Conservation (phyloP, 1,140 invertebrate species). For the Platyscapa corneri region DNA sequence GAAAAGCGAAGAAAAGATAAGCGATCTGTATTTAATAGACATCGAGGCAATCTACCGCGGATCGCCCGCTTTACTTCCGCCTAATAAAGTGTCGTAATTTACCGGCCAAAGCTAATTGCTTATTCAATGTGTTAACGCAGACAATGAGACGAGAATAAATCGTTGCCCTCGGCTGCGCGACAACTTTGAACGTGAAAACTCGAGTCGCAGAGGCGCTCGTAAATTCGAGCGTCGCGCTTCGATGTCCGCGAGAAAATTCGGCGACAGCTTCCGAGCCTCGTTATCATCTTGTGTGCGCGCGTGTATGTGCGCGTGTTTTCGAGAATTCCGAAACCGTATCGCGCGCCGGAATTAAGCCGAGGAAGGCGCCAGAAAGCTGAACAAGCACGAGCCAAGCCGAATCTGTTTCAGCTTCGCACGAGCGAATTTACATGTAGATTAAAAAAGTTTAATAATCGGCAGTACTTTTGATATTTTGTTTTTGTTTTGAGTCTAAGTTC, state of each 20-base stretch:
- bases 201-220: neutral
- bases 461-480: neutral
- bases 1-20: neutral
- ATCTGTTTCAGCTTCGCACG: neutral
- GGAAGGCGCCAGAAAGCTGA: too few relatives aligned
- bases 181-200: neutral
- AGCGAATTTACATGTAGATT: neutral
- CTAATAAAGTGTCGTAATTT: too few relatives aligned
- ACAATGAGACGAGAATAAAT: too few relatives aligned
- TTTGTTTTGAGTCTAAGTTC: neutral
- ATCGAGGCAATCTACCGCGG: neutral
- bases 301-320: too few relatives aligned
- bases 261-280: neutral
- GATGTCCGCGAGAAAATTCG: neutral
- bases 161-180: too few relatives aligned
- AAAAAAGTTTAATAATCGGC: neutral
- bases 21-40: neutral
- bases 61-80: too few relatives aligned
- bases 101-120: too few relatives aligned
- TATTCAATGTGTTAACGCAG: too few relatives aligned
- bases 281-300: too few relatives aligned
- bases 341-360: too few relatives aligned
- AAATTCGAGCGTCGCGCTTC: neutral
- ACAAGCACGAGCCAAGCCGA: too few relatives aligned
- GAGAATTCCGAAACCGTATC: too few relatives aligned